Evolutionary conservation across 2,113 vertebrate genomes (phyloP).

Genomic region (Nematolebias whitei): DNA sequence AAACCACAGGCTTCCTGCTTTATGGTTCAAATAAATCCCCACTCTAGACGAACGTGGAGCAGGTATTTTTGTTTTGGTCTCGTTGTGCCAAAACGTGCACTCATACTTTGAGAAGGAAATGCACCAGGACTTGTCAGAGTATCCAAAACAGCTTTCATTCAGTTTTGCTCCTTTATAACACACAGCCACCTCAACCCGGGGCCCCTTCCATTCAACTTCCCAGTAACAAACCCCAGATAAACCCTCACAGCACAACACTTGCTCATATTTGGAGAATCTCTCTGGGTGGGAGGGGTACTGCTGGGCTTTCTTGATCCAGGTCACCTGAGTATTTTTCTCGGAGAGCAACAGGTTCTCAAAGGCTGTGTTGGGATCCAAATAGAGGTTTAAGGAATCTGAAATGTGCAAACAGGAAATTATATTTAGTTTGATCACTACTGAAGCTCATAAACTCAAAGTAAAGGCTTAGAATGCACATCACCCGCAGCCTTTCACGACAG

Average conservation of each 20-base stretch:
- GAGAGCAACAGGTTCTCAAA: conserved; percentile 52
- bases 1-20: conserved; percentile 31
- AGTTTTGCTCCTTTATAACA: conserved; percentile 68
- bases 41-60: conserved; percentile 8
- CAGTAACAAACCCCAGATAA: conserved; percentile 56
- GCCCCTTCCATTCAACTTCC: conserved; percentile 62
- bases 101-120: conserved; percentile 52
- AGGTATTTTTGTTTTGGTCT: conserved; percentile 4
- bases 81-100: conserved; percentile 80
- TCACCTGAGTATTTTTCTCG: conserved; percentile 48
- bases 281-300: conserved; percentile 46
- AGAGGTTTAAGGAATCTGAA: conserved; percentile 41
- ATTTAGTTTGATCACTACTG: neutral
- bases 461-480: too few species aligned
- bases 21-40: conserved; percentile 49
- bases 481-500: too few species aligned
- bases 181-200: conserved; percentile 76
- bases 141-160: conserved; percentile 79
- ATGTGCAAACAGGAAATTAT: neutral
- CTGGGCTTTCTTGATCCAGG: conserved; percentile 18
- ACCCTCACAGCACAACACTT: conserved; percentile 58
- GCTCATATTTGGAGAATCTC: conserved; percentile 54
- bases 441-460: neutral
- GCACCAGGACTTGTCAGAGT: conserved; percentile 82
- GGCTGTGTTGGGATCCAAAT: conserved; percentile 59